A percentile compares a stretch with the other conserved stretches of the same genome.
Conservation (phyloP, 2,888 invertebrate species). For the Rhingia campestris region DNA sequence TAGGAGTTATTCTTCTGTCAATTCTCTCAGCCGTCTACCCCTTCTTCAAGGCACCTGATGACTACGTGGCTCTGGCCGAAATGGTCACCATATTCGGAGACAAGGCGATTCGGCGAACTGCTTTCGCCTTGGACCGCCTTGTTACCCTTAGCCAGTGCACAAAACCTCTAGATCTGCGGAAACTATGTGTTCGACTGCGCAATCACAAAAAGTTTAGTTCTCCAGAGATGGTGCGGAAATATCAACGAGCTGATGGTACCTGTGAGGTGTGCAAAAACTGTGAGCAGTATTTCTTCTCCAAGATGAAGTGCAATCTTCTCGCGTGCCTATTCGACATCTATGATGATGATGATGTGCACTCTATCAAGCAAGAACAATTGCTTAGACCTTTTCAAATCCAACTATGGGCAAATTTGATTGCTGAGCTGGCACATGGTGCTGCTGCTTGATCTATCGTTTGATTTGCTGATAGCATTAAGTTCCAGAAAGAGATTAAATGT, state of each 20-base stretch:
- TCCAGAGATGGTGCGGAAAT: slow-evolving; percentile 77
- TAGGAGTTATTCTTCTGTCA: slow-evolving; percentile 91
- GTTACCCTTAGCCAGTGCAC: slow-evolving; percentile 84
- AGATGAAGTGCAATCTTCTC: too few relatives aligned
- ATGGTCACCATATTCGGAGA: slow-evolving; percentile 91
- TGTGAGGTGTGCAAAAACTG: slow-evolving; percentile 81
- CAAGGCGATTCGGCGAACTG: slow-evolving; percentile 87
- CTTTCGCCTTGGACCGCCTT: slow-evolving; percentile 85
- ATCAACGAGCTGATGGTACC: slow-evolving; percentile 77
- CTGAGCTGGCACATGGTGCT: too few relatives aligned
- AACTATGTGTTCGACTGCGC: slow-evolving; percentile 83
- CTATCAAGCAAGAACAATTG: too few relatives aligned
- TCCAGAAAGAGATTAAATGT: too few relatives aligned
- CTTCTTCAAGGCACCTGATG: slow-evolving; percentile 92
- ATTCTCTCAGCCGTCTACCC: slow-evolving; percentile 91
- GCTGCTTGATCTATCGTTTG: too few relatives aligned
- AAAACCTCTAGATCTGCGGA: slow-evolving; percentile 83
- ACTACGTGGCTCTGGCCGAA: slow-evolving; percentile 91
- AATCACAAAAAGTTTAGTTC: slow-evolving; percentile 80
- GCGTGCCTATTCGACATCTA: too few relatives aligned
- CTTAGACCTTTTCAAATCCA: too few relatives aligned
- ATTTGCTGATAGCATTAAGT: too few relatives aligned
- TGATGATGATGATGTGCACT: too few relatives aligned
- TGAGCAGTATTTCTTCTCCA: slow-evolving; percentile 80
- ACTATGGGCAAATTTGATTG: too few relatives aligned